phyloP scores from a whole-genome alignment of 2,113 vertebrate species.

The Petrocephalus zakoni region DNA sequence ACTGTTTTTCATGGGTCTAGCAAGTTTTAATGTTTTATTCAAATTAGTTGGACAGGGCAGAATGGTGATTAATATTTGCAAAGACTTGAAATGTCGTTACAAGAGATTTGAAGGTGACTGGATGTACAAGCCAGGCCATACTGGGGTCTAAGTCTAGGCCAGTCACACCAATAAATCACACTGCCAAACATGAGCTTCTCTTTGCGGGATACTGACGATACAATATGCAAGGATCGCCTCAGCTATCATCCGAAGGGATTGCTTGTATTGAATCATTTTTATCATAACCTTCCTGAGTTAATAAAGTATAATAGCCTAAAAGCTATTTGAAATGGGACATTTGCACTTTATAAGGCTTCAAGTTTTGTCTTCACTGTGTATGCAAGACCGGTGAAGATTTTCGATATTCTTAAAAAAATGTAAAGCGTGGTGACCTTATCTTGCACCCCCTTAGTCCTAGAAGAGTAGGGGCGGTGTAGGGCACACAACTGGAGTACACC shows the following conservation, averaged over 20 bases:
- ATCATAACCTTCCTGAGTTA: neutral
- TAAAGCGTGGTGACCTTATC: neutral
- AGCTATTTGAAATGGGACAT: neutral
- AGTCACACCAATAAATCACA: neutral
- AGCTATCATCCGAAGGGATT: neutral
- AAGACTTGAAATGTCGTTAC: neutral
- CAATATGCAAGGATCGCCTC: neutral
- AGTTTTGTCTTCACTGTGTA: neutral
- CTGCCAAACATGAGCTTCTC: neutral
- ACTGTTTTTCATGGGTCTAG: neutral
- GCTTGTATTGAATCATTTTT: neutral
- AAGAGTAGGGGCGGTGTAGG: neutral
- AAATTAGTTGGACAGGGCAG: neutral
- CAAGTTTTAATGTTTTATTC: neutral
- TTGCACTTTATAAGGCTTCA: neutral
- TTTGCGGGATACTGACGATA: neutral
- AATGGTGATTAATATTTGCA: neutral
- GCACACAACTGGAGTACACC: neutral
- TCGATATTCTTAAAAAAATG: neutral
- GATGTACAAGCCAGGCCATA: neutral
- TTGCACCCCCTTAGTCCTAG: neutral
- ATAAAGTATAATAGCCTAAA: neutral
- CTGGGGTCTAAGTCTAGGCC: neutral
- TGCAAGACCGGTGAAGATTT: neutral
- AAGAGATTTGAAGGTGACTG: neutral